Evolutionary conservation across 2,888 invertebrate species (phyloP), one percentile per base, ranked within the genome.

Genomic region (Euclidia mi): DNA sequence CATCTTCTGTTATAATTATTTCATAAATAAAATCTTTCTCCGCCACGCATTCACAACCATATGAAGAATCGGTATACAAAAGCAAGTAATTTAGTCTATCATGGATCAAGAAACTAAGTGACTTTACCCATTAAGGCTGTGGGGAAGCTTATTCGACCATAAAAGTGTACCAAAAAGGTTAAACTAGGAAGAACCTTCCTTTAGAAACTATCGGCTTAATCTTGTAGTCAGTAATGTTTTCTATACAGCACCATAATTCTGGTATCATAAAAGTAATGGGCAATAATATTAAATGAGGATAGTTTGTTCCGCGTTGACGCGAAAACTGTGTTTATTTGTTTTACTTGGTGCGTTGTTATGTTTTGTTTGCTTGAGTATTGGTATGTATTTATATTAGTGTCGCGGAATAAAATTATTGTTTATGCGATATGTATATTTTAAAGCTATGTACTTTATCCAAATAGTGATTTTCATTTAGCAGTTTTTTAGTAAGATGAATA

Each of bases 131-230:
- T 71, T 70, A 72, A 58, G 58, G 50, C 63, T 42, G 43, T 32
- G 41, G 37, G 32, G 47, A 50, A 55, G 64, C 67, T 69, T 60
- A 61, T 51, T 49, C 45, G 60, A 40, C 58, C 70, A 72, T 71
- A 70, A 71, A 67, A 70, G 56, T 67, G 53, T 56, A 11, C 60
- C 56, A 53, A 72, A 71, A 69, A 71, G 66, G 67, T 72, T 51
- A 49, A 50, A 15, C 60, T 58, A 34, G 14, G 29, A 12, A 43
- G 41, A n/a, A 31, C 12, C 32, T 50, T 61, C 52, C 60, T 48
- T 18, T 37, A 41, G 56, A 56, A 61, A 72, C 60, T 56, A 61
- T 61, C 48, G 42, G 31, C 45, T 41, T 58, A 56, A 60, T 47
- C 31, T 47, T 43, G 41, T 15, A 17, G 11, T 35, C 29, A 50